Percentiles rank a stretch among this genome's conserved stretches.
phyloP scores from a whole-genome alignment of 2,113 vertebrate species.

The Neolamprologus toae region DNA sequence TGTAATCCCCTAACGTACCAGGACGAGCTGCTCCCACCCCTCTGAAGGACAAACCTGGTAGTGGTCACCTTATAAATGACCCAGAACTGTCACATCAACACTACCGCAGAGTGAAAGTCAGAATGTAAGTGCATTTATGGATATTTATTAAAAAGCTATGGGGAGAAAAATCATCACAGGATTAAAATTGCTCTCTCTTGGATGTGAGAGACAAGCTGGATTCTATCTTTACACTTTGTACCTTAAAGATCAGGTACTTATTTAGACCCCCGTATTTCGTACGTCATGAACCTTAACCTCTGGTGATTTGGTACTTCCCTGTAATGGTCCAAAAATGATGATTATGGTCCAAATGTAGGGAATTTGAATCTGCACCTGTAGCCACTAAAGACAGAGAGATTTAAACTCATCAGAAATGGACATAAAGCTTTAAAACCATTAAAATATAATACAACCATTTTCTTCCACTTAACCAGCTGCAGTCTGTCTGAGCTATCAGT shows the following conservation, averaged over 20 bases:
- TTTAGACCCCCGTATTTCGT: fast-evolving
- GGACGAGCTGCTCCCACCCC: neutral
- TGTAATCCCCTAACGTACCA: slow-evolving; percentile 37
- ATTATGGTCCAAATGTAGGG: neutral
- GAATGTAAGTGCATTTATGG: neutral
- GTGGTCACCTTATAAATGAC: neutral
- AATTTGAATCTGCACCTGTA: neutral
- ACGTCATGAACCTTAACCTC: neutral
- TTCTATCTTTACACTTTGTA: neutral
- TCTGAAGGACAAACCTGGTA: slow-evolving; percentile 21
- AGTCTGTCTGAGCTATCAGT: neutral
- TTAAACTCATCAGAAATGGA: neutral
- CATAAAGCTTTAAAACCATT: neutral
- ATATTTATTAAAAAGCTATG: neutral
- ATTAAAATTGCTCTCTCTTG: neutral
- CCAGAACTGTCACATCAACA: neutral
- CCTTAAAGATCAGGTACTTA: neutral
- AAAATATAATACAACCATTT: neutral
- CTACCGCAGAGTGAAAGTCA: neutral
- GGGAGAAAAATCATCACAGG: neutral
- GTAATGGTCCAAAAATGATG: neutral
- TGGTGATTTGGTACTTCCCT: neutral
- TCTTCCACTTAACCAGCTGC: neutral
- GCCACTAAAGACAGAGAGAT: neutral
- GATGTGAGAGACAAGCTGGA: neutral